Evolutionary conservation across 1,140 invertebrate genomes (phyloP), one percentile per base, ranked within the genome.

Genomic region (Zaprionus tsacasi): DNA sequence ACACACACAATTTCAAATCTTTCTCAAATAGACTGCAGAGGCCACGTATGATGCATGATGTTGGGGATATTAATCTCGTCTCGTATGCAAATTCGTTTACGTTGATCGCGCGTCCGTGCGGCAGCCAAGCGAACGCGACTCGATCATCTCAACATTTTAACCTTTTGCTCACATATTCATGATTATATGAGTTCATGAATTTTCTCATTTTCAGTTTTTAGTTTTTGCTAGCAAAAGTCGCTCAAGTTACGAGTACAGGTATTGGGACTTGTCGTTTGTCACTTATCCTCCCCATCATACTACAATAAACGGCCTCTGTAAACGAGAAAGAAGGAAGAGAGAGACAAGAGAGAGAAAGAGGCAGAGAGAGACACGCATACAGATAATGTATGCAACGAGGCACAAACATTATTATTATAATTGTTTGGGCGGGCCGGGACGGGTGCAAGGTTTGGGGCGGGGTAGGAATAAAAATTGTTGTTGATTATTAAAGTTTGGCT

Each of bases 231-330:
- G 70, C 80, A 83, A 88, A 79, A 82, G 76, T 82, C 77, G 83
- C 77, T 87, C 82, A 88, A 77, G 82, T 79, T 74, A 87, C 82
- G 82, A 86, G 83, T 79, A 71, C 81, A 70, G 72, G 81, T 71
- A 78, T 76, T 79, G 81, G 78, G 59, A 78, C 65, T 78, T 74
- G 70, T 79, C 57, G 82, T 74, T 76, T 73, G 65, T 82, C 82
- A 66, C 68, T 85, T 90, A 90, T 92, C 91, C 90, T 92, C 91
- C 91, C 91, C 91, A 92, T 91, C 91, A 92, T 92, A 91, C 91
- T 86, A 92, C 91, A 87, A 92, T 91, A 91, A 86, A 79, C 91
- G 91, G 91, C 91, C 91, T 92, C 91, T 92, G 91, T 91, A 91
- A 92, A 92, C 75, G 82, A 92, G 89, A 92, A 78, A 90, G 79